Conservation (phyloP, 2,888 invertebrate genomes). For the Lamellibrachia satsuma region DNA sequence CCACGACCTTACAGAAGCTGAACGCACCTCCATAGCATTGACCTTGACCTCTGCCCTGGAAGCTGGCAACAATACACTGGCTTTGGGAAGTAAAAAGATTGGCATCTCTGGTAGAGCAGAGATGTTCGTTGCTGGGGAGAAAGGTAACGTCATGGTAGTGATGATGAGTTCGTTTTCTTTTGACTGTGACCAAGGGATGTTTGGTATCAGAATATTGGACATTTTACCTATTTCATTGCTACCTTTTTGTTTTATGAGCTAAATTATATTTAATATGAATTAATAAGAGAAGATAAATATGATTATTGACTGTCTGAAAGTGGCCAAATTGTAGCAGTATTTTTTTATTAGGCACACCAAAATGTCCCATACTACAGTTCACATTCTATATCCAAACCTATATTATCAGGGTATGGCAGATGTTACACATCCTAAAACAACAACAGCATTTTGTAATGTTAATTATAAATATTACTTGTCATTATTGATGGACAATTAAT, state of each 20-base stretch:
- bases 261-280: neutral
- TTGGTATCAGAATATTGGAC: neutral
- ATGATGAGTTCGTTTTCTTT: too few relatives aligned
- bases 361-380: too few relatives aligned
- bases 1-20: neutral
- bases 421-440: too few relatives aligned
- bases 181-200: neutral
- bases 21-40: neutral
- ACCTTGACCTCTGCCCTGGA: neutral
- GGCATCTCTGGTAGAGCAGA: neutral
- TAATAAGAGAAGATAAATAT: too few relatives aligned
- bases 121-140: neutral
- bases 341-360: too few relatives aligned
- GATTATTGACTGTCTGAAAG: too few relatives aligned
- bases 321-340: too few relatives aligned
- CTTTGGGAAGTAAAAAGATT: neutral
- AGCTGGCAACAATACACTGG: neutral
- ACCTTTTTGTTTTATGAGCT: neutral
- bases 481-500: too few relatives aligned
- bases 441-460: too few relatives aligned
- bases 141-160: neutral
- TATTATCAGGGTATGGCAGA: too few relatives aligned
- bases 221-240: neutral
- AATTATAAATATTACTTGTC: too few relatives aligned
- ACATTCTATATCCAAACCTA: too few relatives aligned